Conservation (phyloP, 2,113 vertebrate genomes). For the Mionectes macconnelli region DNA sequence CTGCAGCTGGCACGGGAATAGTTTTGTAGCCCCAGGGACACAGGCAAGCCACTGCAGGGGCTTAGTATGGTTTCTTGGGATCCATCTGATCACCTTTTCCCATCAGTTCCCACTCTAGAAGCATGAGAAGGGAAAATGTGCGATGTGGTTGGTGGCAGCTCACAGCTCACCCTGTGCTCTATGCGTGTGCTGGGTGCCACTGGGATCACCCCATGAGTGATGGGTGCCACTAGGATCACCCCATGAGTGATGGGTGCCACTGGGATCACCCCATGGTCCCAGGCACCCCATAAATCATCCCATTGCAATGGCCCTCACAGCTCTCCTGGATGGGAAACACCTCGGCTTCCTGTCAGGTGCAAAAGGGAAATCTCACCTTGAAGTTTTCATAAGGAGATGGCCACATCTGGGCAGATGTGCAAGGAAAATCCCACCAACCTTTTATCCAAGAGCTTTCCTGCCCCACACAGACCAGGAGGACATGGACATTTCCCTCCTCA, state of each 20-base stretch:
- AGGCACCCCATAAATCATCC: background rate
- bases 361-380: background rate
- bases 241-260: background rate
- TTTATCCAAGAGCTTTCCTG: accelerated
- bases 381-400: accelerated
- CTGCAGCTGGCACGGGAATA: background rate
- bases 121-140: background rate
- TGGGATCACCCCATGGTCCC: background rate
- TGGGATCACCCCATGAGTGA: background rate
- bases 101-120: background rate
- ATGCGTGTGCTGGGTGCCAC: background rate
- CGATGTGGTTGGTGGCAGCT: accelerated
- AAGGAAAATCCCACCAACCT: background rate
- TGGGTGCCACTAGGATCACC: background rate
- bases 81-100: background rate
- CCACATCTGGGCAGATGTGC: background rate
- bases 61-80: too few species aligned
- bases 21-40: background rate
- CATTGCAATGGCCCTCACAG: background rate
- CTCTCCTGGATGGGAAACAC: background rate
- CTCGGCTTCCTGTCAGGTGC: accelerated
- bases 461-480: background rate
- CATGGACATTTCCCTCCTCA: accelerated
- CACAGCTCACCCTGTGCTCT: background rate
- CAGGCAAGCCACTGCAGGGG: background rate